phyloP scores from a whole-genome alignment of 2,113 vertebrate species.

The Acrocephalus kingi region DNA sequence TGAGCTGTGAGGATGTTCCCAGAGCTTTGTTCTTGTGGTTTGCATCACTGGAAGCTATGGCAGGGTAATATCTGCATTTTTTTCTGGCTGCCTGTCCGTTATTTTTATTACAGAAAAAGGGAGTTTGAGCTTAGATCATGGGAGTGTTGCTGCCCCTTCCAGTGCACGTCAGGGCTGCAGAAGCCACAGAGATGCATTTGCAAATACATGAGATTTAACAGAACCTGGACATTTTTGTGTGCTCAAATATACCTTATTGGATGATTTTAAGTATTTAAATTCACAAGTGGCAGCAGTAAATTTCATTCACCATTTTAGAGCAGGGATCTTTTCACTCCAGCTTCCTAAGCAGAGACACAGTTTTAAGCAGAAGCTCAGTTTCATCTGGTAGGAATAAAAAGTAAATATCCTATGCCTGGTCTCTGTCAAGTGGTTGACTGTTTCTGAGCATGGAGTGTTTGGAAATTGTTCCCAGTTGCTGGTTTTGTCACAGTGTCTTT shows the following conservation, averaged over 20 bases:
- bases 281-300: not conserved
- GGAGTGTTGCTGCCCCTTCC: not conserved
- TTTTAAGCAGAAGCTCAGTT: not conserved
- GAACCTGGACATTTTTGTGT: not conserved
- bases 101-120: not conserved
- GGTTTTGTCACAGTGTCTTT: not conserved
- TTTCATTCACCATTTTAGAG: not conserved
- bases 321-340: not conserved
- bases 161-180: not conserved
- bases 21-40: not conserved
- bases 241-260: not conserved
- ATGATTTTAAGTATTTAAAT: not conserved
- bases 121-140: not conserved
- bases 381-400: not conserved
- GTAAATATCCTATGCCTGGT: not conserved
- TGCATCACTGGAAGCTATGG: not conserved
- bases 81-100: not conserved
- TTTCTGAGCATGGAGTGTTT: not conserved
- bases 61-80: not conserved
- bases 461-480: not conserved
- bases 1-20: not conserved
- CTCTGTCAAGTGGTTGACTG: not conserved
- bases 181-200: not conserved
- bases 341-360: not conserved
- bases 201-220: not conserved